phyloP scores from a whole-genome alignment of 2,888 invertebrate genomes.

The Drosophila fungiperda region DNA sequence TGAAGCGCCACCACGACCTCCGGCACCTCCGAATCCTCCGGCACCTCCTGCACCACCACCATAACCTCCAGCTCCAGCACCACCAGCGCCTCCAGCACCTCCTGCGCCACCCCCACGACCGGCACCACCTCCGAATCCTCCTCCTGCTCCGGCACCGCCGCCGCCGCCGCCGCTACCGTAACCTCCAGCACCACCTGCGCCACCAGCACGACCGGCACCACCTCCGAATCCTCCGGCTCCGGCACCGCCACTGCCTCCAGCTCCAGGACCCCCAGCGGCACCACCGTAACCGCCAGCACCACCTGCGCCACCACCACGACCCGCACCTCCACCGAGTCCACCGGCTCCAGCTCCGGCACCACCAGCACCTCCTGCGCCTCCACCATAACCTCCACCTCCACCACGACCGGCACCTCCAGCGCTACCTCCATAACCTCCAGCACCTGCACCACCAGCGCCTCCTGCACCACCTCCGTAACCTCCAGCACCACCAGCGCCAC shows the following conservation, averaged over 20 bases:
- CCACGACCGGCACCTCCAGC: not conserved
- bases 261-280: constrained; percentile 29
- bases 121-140: constrained; percentile 4
- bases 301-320: constrained; percentile 10
- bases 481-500: constrained; percentile 3
- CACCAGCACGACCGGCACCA: constrained; percentile 43
- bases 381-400: not conserved
- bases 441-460: not conserved
- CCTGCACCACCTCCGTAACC: constrained; percentile 15
- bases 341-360: constrained; percentile 30
- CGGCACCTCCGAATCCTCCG: constrained; percentile 3
- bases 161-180: not conserved
- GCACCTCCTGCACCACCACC: constrained; percentile 22
- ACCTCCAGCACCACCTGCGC: constrained; percentile 31
- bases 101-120: constrained; percentile 10
- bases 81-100: constrained; percentile 6
- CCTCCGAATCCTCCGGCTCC: constrained; percentile 10
- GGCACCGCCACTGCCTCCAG: constrained; percentile 20
- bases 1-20: constrained; percentile 42
- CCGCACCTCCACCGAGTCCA: constrained; percentile 12
- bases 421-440: no score
- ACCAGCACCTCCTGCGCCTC: constrained; percentile 11
- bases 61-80: not conserved
- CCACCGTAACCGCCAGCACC: constrained; percentile 28
- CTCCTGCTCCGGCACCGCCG: not conserved